These are phyloP conservation scores for Eristalis arbustorum DNA, from an alignment of 2,888 invertebrate genomes.

Conservation along the genomic window DNA sequence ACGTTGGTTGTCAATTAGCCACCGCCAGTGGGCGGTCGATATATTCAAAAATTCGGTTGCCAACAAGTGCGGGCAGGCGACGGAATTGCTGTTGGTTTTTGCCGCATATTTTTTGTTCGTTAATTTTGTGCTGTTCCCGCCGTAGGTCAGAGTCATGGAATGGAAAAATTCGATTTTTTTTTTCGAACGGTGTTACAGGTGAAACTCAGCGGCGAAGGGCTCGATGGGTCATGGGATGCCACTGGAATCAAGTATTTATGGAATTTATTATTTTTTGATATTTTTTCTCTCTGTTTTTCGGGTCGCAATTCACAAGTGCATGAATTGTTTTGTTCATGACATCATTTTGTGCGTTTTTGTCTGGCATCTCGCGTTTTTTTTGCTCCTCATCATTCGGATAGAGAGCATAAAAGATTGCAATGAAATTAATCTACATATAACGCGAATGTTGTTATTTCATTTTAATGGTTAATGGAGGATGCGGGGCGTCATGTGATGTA, in stretches of 20 bases:
- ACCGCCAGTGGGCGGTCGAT: slow-evolving; percentile 19
- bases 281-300: neutral
- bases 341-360: slow-evolving; percentile 14
- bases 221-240: neutral
- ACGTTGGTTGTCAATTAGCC: slow-evolving; percentile 43
- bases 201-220: slow-evolving; percentile 2
- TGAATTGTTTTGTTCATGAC: slow-evolving; percentile 33
- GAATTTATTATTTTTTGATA: slow-evolving; percentile 56
- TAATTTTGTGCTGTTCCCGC: neutral
- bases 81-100: neutral
- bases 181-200: slow-evolving; percentile 22
- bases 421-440: slow-evolving; percentile 8
- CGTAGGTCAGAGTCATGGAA: neutral
- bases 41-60: slow-evolving; percentile 29
- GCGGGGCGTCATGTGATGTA: neutral
- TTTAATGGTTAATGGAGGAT: neutral
- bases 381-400: neutral
- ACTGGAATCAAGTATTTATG: slow-evolving; percentile 57
- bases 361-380: neutral
- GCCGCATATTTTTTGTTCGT: neutral
- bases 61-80: slow-evolving; percentile 12
- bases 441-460: neutral
- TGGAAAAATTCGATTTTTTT: slow-evolving; percentile 14
- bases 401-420: slow-evolving; percentile 4
- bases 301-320: slow-evolving; percentile 9